A percentile compares a stretch with the other conserved stretches of the same genome.
These are phyloP conservation scores for Acipenser transmontanus DNA, from an alignment of 2,797 vertebrate genomes.

Conservation along the genomic window DNA sequence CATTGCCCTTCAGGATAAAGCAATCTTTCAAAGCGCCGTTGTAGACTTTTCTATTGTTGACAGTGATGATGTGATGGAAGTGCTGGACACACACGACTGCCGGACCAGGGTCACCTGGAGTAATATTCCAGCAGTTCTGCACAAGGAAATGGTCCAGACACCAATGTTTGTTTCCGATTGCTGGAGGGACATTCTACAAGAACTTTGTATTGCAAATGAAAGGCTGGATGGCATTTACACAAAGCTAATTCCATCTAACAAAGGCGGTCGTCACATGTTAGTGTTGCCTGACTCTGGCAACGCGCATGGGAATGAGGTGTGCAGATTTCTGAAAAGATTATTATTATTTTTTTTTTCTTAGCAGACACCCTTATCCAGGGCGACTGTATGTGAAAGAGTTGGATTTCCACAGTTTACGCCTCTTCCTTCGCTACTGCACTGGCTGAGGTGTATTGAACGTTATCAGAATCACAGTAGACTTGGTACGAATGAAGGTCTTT, in stretches of 20 bases:
- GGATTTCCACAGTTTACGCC: background rate
- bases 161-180: background rate
- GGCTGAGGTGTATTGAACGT: too few species aligned
- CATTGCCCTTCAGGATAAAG: too few species aligned
- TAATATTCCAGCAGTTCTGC: background rate
- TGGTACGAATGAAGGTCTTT: background rate
- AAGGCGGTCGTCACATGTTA: background rate
- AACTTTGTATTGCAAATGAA: background rate
- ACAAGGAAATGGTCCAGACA: background rate
- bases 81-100: background rate
- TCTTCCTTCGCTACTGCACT: background rate
- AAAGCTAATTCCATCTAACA: background rate
- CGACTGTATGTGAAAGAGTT: background rate
- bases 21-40: too few species aligned
- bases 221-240: background rate
- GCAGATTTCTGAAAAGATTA: background rate
- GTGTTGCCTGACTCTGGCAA: background rate
- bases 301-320: background rate
- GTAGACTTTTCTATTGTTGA: too few species aligned
- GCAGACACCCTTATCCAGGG: too few species aligned
- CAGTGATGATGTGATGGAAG: too few species aligned
- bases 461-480: background rate
- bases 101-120: background rate
- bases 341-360: too few species aligned
- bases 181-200: background rate